Evolutionary conservation across 2,797 vertebrate genomes (phyloP).

Genomic region (Nannoperca australis): DNA sequence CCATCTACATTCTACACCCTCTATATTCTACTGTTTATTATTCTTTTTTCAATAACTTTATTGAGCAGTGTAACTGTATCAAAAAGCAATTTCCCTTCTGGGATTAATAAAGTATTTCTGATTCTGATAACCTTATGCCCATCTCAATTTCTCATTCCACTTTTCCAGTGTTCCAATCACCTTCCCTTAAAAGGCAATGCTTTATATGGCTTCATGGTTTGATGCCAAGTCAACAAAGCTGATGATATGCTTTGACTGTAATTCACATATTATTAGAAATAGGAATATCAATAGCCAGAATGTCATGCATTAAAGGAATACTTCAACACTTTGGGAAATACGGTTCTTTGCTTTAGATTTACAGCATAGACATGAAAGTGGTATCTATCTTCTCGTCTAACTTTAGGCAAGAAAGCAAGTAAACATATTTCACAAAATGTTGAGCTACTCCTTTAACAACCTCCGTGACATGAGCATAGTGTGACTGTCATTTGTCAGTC

Average conservation of each 20-base stretch:
- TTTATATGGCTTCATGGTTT: conserved; percentile 1
- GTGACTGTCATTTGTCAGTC: neutral
- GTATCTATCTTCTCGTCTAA: neutral
- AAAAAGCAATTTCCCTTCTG: no score
- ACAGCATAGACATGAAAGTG: neutral
- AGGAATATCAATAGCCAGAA: neutral
- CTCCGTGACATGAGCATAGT: neutral
- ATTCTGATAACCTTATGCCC: neutral
- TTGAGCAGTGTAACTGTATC: no score
- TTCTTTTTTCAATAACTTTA: no score
- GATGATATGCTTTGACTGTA: conserved; percentile 2
- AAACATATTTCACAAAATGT: neutral
- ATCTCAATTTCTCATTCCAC: conserved; percentile 29
- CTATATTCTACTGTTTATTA: no score
- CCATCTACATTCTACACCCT: no score
- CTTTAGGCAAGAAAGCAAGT: neutral
- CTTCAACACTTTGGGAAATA: neutral
- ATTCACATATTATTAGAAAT: conserved; percentile 7
- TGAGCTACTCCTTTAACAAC: neutral
- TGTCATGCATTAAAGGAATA: neutral
- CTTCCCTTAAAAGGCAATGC: conserved; percentile 32
- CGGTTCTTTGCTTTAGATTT: neutral
- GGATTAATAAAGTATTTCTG: no score
- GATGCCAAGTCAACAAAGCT: conserved; percentile 35
- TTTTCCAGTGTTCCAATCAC: neutral